A percentile compares a stretch with the other conserved stretches of the same genome.
Conservation (phyloP, 2,888 invertebrate species). For the Andrena camellia region DNA sequence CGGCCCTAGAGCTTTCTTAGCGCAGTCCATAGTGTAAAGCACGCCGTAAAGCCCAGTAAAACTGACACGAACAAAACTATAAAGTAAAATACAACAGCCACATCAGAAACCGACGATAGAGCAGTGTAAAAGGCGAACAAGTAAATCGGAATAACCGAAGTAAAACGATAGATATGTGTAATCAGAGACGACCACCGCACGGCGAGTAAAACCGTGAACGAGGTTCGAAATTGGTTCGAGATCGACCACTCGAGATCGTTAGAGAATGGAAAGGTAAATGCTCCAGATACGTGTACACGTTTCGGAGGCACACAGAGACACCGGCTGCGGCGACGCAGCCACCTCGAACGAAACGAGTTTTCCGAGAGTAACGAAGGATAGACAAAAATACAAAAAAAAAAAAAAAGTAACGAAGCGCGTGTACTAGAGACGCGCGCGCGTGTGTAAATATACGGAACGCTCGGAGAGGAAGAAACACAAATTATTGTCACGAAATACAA, state of each 20-base stretch:
- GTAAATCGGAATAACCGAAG: background rate
- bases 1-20: constrained; percentile 63
- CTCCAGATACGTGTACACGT: constrained; percentile 16
- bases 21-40: constrained; percentile 28
- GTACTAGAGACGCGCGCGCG: background rate
- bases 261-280: constrained; percentile 32
- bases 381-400: background rate
- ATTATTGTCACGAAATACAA: constrained; percentile 6
- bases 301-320: constrained; percentile 13
- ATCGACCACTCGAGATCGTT: constrained; percentile 26
- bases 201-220: background rate
- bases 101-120: constrained; percentile 25
- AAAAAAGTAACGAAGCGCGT: constrained; percentile 13
- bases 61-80: constrained; percentile 22
- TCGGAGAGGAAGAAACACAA: constrained; percentile 17
- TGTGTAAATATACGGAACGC: background rate
- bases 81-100: constrained; percentile 22
- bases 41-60: constrained; percentile 23
- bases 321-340: background rate
- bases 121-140: constrained; percentile 13
- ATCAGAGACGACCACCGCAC: background rate
- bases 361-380: constrained; percentile 3
- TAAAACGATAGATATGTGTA: background rate
- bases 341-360: constrained; percentile 3
- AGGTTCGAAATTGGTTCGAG: constrained; percentile 15